Evolutionary conservation across 2,888 invertebrate genomes (phyloP).

Genomic region (Dioctria linearis): DNA sequence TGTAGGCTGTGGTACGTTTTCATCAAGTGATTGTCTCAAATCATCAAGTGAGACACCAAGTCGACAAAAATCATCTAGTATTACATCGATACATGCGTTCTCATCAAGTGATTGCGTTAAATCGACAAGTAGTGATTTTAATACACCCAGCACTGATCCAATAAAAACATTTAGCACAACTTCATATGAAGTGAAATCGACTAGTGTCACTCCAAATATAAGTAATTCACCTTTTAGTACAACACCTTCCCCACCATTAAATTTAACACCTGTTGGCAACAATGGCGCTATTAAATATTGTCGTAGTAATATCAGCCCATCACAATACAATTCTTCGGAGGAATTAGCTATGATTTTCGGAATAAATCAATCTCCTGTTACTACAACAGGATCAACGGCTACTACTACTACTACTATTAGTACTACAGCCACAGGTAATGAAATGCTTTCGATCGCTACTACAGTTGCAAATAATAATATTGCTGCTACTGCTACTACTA

Average conservation of each 20-base stretch:
- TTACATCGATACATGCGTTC: conserved; percentile 70
- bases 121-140: conserved; percentile 69
- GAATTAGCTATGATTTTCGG: conserved; percentile 78
- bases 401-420: conserved; percentile 57
- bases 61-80: conserved; percentile 68
- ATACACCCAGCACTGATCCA: conserved; percentile 68
- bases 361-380: conserved; percentile 65
- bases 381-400: conserved; percentile 58
- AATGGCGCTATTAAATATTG: conserved; percentile 13
- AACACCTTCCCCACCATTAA: conserved; percentile 66
- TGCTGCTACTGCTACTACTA: conserved; percentile 59
- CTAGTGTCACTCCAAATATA: conserved; percentile 66
- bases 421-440: conserved; percentile 61
- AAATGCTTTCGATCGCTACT: conserved; percentile 59
- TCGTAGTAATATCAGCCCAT: conserved; percentile 60
- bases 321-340: conserved; percentile 78
- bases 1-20: conserved; percentile 61
- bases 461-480: conserved; percentile 57
- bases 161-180: conserved; percentile 71
- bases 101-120: conserved; percentile 71
- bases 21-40: conserved; percentile 69
- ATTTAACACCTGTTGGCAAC: conserved; percentile 65
- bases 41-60: conserved; percentile 68
- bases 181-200: conserved; percentile 69
- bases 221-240: conserved; percentile 61